Base-by-base conservation (phyloP, 2,113 vertebrate genomes). In the Seriola dumerili region DNA sequence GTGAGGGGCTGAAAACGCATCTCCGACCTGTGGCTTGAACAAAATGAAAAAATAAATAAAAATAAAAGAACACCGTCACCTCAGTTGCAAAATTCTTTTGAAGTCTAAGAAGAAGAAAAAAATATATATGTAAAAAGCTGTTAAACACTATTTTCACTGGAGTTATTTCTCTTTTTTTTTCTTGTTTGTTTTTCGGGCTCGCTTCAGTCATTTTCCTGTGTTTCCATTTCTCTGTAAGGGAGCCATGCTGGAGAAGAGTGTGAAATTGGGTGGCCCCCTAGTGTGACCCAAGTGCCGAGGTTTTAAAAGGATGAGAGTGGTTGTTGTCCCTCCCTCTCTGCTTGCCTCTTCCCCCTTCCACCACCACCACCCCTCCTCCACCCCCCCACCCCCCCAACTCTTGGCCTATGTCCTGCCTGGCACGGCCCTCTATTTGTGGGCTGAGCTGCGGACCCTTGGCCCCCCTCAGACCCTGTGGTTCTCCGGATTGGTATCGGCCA, bases 231-330 rank as follows among this genome's bases (percentile, higher is more conserved):
- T 83, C 73, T 80, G 61, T 68, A 34, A 80, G 54, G 72, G 63
- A 58, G 67, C 64, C 65, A 34, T 57, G 78, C 68, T 69, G 72
- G 11, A 19, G 57, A 46, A 9, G 38, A 65, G 79, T 91, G 88
- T 93, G 86, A 91, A 92, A 93, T 91, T 84, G 81, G 72, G 75
- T 75, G 87, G 65, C 82, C 83, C 89, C 85, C 85, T 76, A 67
- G 73, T 92, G 87, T 87, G 91, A 92, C 89, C 91, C 79, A 58
- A 76, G 83, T 81, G 75, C 59, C 25, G 63, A 29, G 77, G 82
- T 83, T 88, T 90, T 76, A 90, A 84, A 71, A 80, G 88, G 88
- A 89, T 81, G 80, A 90, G 80, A 77, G 78, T 61, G 77, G 72
- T 87, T 78, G 78, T 80, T 32, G 50, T 66, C 66, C 80, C 61